Percentiles rank a stretch among this genome's conserved stretches.
Evolutionary conservation across 30 jellyfish, hydroid and myxozoan species (phyloP).

Genomic region (Hydractinia symbiolongicarpus): DNA sequence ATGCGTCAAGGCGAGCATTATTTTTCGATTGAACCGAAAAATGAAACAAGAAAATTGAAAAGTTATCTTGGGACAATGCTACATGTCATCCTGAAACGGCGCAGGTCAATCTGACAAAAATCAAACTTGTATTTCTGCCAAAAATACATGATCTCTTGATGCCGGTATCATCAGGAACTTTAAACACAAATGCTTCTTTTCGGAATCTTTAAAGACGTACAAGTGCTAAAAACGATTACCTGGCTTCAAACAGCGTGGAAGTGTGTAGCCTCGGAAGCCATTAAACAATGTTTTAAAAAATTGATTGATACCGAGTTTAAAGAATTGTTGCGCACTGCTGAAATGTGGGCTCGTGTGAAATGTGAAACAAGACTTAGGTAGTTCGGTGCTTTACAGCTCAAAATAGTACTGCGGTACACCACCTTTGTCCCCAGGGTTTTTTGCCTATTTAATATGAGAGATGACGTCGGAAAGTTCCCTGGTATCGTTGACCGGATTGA

Average conservation of each 20-base stretch:
- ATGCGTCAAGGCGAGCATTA: no score
- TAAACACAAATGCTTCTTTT: background rate
- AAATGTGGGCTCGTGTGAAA: no score
- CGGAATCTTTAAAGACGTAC: background rate
- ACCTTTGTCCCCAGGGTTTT: no score
- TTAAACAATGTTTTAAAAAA: background rate
- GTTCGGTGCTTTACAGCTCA: no score
- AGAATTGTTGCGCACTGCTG: background rate
- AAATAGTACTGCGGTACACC: no score
- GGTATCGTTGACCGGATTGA: no score
- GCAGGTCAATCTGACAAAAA: background rate
- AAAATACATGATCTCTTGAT: background rate
- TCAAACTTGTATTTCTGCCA: background rate
- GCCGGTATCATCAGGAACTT: background rate
- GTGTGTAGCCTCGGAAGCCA: background rate
- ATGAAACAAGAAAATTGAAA: background rate
- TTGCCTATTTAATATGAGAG: no score
- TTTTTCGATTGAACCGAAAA: no score
- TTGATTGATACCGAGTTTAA: background rate
- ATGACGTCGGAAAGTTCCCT: no score
- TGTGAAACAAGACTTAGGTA: no score
- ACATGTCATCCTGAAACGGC: constrained; percentile 2
- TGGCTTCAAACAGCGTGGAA: background rate
- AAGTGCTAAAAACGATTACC: background rate
- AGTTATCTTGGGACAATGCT: background rate